Base-by-base conservation (phyloP, 1,140 invertebrate species). In the Calephelis nemesis region DNA sequence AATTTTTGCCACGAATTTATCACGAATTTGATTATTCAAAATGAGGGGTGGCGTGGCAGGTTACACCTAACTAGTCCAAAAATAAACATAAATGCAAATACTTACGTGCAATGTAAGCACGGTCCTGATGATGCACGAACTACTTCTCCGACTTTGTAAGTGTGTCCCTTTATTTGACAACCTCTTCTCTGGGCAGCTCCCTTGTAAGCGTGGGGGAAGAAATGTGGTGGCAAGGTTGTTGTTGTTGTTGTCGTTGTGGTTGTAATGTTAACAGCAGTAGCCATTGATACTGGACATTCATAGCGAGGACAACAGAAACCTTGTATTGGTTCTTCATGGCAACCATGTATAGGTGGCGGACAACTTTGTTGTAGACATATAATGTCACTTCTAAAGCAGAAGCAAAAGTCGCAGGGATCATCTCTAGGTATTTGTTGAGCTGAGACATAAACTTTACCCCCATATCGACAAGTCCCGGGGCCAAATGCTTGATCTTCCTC, bases 331-430 rank as follows among this genome's bases (percentile, higher is more conserved):
- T 98, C 97, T 87, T 98, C 96, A 82, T 96, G 96, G 81, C 98
- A 98, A 45, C 96, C 96, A 50, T 95, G 94, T 74, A 98, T 98
- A 60, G 98, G 98, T 42, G 97, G 97, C 63, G 98, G 98, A 92
- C 98, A 98, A 79, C 97, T 97, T 86, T 98, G 98, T 90, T 98
- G 97, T 52, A 98, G 92, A 79, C 98, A 98, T 74, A 98, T 98
- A 73, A 98, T 98, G 82, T 98, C 98, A 83, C 97, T 97, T 89
- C 97, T 94, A 93, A 98, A 98, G 93, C 98, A 98, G 95, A 98
- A 98, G 90, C 98, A 98, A 93, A 98, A 98, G 83, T 98, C 97
- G 84, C 98, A 98, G 42, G 97, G 97, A 93, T 98, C 97, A 70
- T 98, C 96, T 75, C 97, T 93, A 19, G 97, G 97, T 73, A 98